Base-by-base conservation (phyloP, 2,888 invertebrate species). In the Lampropteryx suffumata region DNA sequence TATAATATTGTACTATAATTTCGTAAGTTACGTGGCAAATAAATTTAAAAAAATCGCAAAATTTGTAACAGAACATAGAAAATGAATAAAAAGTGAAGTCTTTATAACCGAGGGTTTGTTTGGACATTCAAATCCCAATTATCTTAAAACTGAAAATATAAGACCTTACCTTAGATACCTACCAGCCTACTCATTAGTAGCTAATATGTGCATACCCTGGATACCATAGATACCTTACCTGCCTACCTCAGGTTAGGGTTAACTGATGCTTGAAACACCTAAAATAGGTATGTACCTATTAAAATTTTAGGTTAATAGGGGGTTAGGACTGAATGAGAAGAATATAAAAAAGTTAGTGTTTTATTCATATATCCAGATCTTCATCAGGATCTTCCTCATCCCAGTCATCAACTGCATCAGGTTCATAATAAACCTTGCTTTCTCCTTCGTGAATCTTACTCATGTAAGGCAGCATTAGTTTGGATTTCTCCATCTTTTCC, bases 371-470 rank as follows among this genome's bases (percentile, higher is more conserved):
- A 82, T 94, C 93, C 54, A 96, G 87, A 84, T 96, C 96, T 78
- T 96, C 96, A 89, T 96, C 96, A 1, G 96, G 96, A 83, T 96
- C 96, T 82, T 96, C 96, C 69, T 95, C 96, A 70, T 96, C 96
- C 90, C 95, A 94, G 75, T 96, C 96, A 77, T 96, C 96, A 1
- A 92, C 91, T 44, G 93, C 93, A 80, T 96, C 96, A 7, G 95
- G 94, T 59, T 94, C 92, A 70, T 96, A 96, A 62, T 93, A 92
- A 27, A 96, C 94, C 71, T 92, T 92, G 32, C 93, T 92, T 52
- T 91, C 91, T 0, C 89, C 84, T 46, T 88, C 79, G 57, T 89
- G 84, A 40, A 87, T 86, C 59, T 90, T 90, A 61, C 79, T 88
- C 89, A 88, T 88, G 67, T 94, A 94, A 0, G 94, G 94, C 45